phyloP scores from a whole-genome alignment of 2,113 vertebrate species.

The Barbus barbus region DNA sequence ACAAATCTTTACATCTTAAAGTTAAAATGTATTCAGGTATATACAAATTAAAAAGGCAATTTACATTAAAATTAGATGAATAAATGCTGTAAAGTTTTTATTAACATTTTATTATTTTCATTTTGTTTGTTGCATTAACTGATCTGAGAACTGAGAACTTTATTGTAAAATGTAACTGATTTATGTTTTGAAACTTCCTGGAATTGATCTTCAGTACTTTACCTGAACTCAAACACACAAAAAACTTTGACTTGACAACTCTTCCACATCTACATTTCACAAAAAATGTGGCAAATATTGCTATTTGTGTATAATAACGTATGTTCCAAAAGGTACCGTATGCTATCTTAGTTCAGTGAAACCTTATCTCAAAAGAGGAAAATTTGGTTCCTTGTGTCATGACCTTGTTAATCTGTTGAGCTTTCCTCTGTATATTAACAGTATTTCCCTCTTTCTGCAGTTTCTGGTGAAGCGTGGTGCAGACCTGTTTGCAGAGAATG shows the following conservation, averaged over 20 bases:
- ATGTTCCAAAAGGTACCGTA: too few relatives aligned
- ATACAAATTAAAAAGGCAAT: background rate
- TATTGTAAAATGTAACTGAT: background rate
- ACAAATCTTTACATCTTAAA: background rate
- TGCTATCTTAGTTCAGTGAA: background rate
- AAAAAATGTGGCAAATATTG: background rate
- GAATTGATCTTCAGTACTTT: background rate
- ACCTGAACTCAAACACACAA: background rate
- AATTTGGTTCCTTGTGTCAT: background rate
- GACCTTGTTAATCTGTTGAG: background rate
- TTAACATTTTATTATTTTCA: background rate
- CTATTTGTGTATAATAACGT: background rate
- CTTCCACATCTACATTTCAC: background rate
- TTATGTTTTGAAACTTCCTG: background rate
- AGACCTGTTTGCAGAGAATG: constrained; percentile 96
- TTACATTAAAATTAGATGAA: background rate
- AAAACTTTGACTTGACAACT: background rate
- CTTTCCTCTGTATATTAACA: background rate
- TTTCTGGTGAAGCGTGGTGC: constrained; percentile 87
- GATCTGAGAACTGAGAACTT: too few relatives aligned
- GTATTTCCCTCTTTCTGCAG: constrained; percentile 50
- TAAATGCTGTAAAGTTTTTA: background rate
- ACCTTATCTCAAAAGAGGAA: too few relatives aligned
- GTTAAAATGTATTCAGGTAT: background rate
- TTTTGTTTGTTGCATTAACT: background rate